These are phyloP conservation scores for Pollenia angustigena DNA, from an alignment of 2,888 invertebrate species.

Conservation along the genomic window DNA sequence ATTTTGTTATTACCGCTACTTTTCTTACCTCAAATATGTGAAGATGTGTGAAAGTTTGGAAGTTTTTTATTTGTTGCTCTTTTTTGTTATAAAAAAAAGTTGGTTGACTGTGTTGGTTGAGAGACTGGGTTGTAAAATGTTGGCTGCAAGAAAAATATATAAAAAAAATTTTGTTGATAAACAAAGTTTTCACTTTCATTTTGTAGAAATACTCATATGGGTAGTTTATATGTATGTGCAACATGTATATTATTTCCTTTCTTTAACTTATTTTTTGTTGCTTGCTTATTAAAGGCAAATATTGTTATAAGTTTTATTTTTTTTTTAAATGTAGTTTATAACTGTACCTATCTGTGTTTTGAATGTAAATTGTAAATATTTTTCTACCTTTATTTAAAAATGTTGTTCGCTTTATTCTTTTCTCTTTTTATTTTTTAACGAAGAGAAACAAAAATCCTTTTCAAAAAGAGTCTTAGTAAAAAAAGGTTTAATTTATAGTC, in stretches of 20 bases:
- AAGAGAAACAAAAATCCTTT: conserved; percentile 8
- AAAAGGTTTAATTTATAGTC: background rate
- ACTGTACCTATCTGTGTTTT: conserved; percentile 30
- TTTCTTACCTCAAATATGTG: background rate
- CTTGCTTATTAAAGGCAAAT: conserved; percentile 35
- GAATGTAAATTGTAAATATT: conserved; percentile 57
- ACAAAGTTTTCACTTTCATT: conserved; percentile 54
- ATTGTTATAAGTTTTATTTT: conserved; percentile 45
- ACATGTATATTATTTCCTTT: conserved; percentile 33
- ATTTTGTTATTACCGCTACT: background rate
- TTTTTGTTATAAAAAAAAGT: background rate
- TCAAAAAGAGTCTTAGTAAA: conserved; percentile 7
- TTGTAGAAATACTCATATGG: conserved; percentile 35
- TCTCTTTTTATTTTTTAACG: conserved; percentile 15
- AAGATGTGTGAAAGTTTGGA: conserved; percentile 3
- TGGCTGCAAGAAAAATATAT: conserved; percentile 1
- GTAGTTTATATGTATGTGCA: conserved; percentile 4
- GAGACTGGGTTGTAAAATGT: conserved; percentile 13
- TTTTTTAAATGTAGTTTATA: conserved; percentile 12
- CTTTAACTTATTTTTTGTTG: background rate
- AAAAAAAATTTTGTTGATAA: conserved; percentile 31
- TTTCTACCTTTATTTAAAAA: conserved; percentile 35
- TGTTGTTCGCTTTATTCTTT: background rate
- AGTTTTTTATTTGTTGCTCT: background rate
- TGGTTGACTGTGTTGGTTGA: background rate